Conservation (phyloP, 1,140 invertebrate species). For the Forficula auricularia region DNA sequence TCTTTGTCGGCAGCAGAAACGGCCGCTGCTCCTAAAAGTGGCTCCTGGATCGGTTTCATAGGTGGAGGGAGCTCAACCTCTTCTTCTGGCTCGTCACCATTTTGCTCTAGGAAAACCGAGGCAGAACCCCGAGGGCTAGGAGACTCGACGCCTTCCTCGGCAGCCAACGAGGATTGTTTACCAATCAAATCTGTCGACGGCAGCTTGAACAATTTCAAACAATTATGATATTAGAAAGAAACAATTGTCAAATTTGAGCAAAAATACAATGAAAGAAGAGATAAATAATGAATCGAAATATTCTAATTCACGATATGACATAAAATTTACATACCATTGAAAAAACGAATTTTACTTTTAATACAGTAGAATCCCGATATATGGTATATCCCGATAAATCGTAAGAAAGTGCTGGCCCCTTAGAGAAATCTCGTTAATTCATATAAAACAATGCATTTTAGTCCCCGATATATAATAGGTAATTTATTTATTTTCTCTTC, state of each 20-base stretch:
- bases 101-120: slow-evolving; percentile 23
- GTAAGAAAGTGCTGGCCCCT: too few relatives aligned
- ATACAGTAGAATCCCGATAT: too few relatives aligned
- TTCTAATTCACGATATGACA: too few relatives aligned
- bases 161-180: slow-evolving; percentile 13
- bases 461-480: too few relatives aligned
- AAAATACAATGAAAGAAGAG: too few relatives aligned
- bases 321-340: too few relatives aligned
- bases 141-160: background rate
- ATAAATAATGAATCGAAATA: too few relatives aligned
- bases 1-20: slow-evolving; percentile 36
- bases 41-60: slow-evolving; percentile 84
- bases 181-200: slow-evolving; percentile 8
- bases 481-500: too few relatives aligned
- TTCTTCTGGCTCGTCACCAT: slow-evolving; percentile 56
- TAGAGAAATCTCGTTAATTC: too few relatives aligned
- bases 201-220: slow-evolving; percentile 5
- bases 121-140: background rate
- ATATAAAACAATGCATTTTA: too few relatives aligned
- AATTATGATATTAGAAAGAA: background rate
- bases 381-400: too few relatives aligned
- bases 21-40: slow-evolving; percentile 39
- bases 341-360: too few relatives aligned
- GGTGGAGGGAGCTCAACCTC: slow-evolving; percentile 80
- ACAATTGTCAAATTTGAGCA: background rate